Evolutionary conservation across 2,113 vertebrate genomes (phyloP), one percentile per base, ranked within the genome.

Genomic region (Lasiurus cinereus): DNA sequence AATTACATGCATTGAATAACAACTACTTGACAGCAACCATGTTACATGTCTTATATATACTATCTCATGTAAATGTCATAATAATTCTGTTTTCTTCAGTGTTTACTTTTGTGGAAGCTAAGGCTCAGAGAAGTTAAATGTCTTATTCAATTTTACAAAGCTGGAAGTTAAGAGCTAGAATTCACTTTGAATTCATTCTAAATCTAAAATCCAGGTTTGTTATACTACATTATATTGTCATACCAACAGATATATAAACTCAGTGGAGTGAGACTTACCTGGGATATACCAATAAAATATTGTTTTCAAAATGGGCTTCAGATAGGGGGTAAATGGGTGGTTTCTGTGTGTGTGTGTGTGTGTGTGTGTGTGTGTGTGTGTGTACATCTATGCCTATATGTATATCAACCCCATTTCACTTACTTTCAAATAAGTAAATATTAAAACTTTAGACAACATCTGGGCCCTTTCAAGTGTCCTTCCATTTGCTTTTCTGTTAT

Each of bases 391-490:
- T 80, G 78, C 10, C 46, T 69, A 2, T 46, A 2, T 76, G 29
- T 69, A 33, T 76, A 56, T n/a, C 27, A 5, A 84, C 29, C 0
- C 2, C 7, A 52, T 9, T 72, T 84, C 8, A 78, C 22, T 64
- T 84, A 59, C 29, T 50, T 66, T 73, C 36, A 78, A 84, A 79
- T 78, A 84, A 90, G 70, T 84, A 84, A 77, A 74, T 27, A 24
- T 67, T 94, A 83, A 4, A 21, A 43, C 6, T 52, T 92, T 16
- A 43, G 31, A 72, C 31, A 88, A 66, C 5, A 56, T 56, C 13
- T 39, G 36, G 33, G 8, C 18, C 36, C 59, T 95, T 31, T 54
- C 24, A 91, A 91, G 9, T 2, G 21, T 70, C 50, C 6, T 90
- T 89, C 27, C 22, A 48, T 93, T 72, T 73, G 84, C 8, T 66